Conservation (phyloP, 2,113 vertebrate species). For the Neoarius graeffei region DNA sequence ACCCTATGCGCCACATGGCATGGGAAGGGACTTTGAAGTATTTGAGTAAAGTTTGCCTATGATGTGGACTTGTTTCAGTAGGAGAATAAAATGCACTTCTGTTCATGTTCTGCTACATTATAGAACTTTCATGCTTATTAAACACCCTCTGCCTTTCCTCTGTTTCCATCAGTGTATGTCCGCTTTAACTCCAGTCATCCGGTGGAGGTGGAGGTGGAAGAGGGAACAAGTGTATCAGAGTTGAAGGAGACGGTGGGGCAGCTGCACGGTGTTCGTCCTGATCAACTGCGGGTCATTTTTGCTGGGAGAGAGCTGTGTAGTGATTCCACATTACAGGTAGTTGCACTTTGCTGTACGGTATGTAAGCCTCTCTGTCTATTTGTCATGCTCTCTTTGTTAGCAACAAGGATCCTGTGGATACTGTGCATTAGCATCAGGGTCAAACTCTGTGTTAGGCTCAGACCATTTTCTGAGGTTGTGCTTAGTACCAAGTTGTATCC, state of each 20-base stretch:
- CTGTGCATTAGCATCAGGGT: neutral
- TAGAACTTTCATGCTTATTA: neutral
- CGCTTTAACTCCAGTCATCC: conserved; percentile 83
- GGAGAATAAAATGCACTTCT: neutral
- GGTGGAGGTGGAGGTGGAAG: conserved; percentile 77
- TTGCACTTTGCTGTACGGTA: conserved; percentile 46
- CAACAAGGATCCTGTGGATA: neutral
- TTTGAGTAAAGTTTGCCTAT: neutral
- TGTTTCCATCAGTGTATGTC: conserved; percentile 77
- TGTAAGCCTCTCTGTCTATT: neutral
- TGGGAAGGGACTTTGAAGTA: no score
- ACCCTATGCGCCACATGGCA: no score
- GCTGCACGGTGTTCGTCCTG: conserved; percentile 77
- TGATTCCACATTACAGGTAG: conserved; percentile 82
- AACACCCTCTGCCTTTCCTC: neutral
- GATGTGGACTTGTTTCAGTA: neutral
- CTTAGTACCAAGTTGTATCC: neutral
- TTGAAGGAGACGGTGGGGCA: conserved; percentile 82
- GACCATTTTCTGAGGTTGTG: neutral
- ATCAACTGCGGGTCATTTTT: conserved; percentile 82
- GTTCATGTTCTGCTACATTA: neutral
- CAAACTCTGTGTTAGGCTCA: conserved; percentile 15
- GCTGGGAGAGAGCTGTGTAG: conserved; percentile 79
- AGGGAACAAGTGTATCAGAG: conserved; percentile 73
- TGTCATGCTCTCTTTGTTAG: neutral